Base-by-base conservation (phyloP, 1,140 invertebrate species). In the Trichonephila inaurata region DNA sequence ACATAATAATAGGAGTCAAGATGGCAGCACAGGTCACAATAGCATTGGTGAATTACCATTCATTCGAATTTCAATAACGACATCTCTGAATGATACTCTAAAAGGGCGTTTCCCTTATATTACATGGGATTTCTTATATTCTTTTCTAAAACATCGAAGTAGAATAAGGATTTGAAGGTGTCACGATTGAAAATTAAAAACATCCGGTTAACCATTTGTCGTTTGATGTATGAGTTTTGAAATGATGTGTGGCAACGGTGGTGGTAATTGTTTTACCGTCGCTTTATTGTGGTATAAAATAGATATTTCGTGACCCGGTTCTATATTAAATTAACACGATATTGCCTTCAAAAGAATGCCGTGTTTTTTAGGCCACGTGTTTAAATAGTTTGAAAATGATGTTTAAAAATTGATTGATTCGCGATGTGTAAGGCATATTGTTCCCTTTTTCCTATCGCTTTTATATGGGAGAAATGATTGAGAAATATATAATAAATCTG, bases 151-250 rank as follows among this genome's bases (percentile, higher is more conserved):
- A 69, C 16, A 62, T 21, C 10, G 28, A 77, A 77, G 62, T 64
- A 21, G 21, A 64, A 64, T 64, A 64, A 64, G 62, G 62, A 64
- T 51, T 64, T 64, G 62, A 64, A 64, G 21, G 62, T 21, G 62
- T 64, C 62, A 64, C 62, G 62, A 64, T 21, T 64, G 21, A 33
- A 40, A 77, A 77, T 33, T 19, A 19, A 77, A 28, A 33, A 77
- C 33, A 77, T 77, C 72, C 72, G 72, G 72, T 33, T 77, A 77
- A 77, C 4, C 72, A 77, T 77, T 77, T 77, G 72, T 77, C 72
- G 72, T 33, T 28, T 77, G 72, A 77, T 77, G 24, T 40, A 77
- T 77, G 72, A 19, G 18, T 77, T 19, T 18, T 33, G 28, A 77
- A 77, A 33, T 19, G 28, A 77, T 77, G 28, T 18, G 28, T 77